These are phyloP conservation scores for Samia ricini DNA, from an alignment of 1,140 invertebrate species.

Conservation along the genomic window DNA sequence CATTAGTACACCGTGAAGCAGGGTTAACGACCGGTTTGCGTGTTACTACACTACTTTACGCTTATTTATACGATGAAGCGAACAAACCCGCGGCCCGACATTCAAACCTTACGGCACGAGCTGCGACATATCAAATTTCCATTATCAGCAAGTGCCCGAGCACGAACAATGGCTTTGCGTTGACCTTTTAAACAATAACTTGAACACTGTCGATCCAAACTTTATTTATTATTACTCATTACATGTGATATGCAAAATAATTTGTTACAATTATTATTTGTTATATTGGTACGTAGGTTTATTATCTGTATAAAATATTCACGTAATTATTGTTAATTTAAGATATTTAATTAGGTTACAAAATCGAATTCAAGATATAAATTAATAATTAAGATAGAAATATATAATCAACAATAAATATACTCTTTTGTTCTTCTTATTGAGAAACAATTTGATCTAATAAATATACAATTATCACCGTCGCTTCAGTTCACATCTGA, in stretches of 20 bases:
- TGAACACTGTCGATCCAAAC: neutral
- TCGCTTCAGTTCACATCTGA: too few relatives aligned
- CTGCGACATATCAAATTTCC: constrained; percentile 65
- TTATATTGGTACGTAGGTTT: too few relatives aligned
- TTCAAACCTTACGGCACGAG: constrained; percentile 56
- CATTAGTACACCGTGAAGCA: constrained; percentile 60
- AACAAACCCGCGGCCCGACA: constrained; percentile 53
- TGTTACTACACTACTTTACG: constrained; percentile 61
- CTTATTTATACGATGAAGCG: constrained; percentile 69
- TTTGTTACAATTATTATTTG: neutral
- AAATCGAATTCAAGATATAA: too few relatives aligned
- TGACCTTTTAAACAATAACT: constrained; percentile 11
- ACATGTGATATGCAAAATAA: neutral
- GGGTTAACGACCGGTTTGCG: constrained; percentile 70
- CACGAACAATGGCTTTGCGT: constrained; percentile 21
- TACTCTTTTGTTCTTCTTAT: too few relatives aligned
- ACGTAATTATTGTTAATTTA: too few relatives aligned
- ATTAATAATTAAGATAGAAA: too few relatives aligned
- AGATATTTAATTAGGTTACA: too few relatives aligned
- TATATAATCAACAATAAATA: too few relatives aligned
- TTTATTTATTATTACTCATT: neutral
- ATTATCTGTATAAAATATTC: too few relatives aligned
- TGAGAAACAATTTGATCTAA: too few relatives aligned
- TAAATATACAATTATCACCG: too few relatives aligned
- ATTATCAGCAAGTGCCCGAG: constrained; percentile 45